Conservation (phyloP, 2,113 vertebrate genomes). For the Rhineura floridana region DNA sequence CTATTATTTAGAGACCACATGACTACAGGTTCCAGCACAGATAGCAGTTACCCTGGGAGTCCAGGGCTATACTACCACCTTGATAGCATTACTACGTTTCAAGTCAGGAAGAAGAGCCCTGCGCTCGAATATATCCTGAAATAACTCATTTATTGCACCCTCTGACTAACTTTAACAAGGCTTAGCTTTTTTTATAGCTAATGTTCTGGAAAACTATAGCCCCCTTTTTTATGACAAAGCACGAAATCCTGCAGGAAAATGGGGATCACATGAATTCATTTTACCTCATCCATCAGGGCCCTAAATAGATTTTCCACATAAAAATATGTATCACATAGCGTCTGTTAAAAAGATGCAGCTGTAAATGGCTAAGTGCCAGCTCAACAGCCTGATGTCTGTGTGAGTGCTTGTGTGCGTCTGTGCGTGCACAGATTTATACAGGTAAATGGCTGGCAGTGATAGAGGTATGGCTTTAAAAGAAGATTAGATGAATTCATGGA, state of each 20-base stretch:
- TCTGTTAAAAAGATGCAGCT: conserved; percentile 32
- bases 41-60: conserved; percentile 25
- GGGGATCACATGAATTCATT: conserved; percentile 50
- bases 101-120: conserved; percentile 24
- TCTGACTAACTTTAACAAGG: conserved; percentile 63
- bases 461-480: background rate
- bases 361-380: conserved; percentile 42
- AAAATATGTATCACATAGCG: conserved; percentile 43
- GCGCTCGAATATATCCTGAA: conserved; percentile 29
- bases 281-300: conserved; percentile 50
- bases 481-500: no score
- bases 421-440: background rate
- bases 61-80: conserved; percentile 26
- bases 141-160: conserved; percentile 50
- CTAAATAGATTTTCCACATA: conserved; percentile 56
- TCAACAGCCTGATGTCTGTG: background rate
- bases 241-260: conserved; percentile 38
- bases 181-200: conserved; percentile 56
- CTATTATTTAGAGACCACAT: conserved; percentile 59
- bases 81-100: conserved; percentile 1
- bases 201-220: conserved; percentile 50
- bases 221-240: background rate
- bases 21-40: conserved; percentile 42
- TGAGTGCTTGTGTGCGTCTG: background rate
- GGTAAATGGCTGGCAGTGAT: background rate